Conservation (phyloP, 1,140 invertebrate species). For the Procambarus virginalis region DNA sequence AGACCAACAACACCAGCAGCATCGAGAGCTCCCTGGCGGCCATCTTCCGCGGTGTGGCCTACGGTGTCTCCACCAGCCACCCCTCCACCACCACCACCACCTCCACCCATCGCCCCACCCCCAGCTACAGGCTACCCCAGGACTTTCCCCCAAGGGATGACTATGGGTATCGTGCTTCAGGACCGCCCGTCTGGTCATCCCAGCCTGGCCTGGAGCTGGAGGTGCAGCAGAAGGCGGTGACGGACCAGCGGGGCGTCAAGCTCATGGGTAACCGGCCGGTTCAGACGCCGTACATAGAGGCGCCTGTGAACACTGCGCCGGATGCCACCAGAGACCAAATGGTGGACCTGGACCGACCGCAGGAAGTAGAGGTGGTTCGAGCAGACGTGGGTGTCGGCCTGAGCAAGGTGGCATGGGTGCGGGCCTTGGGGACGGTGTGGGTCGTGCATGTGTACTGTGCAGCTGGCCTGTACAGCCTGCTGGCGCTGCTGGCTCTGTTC, state of each 20-base stretch:
- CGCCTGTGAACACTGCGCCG: not conserved
- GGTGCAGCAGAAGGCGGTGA: constrained; percentile 40
- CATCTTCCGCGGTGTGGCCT: constrained; percentile 66
- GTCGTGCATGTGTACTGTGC: constrained; percentile 90
- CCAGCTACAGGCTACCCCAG: not conserved
- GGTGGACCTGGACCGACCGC: not conserved
- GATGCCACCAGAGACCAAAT: not conserved
- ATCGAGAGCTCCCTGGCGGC: constrained; percentile 67
- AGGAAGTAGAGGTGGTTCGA: constrained; percentile 27
- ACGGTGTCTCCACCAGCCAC: constrained; percentile 59
- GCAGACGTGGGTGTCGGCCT: constrained; percentile 49
- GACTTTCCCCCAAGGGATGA: constrained; percentile 27
- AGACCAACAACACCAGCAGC: constrained; percentile 37
- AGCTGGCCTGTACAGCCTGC: constrained; percentile 85
- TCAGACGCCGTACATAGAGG: constrained; percentile 50
- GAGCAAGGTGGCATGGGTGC: constrained; percentile 58
- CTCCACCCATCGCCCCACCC: not conserved
- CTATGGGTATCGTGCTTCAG: not conserved
- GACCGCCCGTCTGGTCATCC: not conserved
- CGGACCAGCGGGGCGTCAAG: constrained; percentile 33
- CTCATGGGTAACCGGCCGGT: constrained; percentile 16
- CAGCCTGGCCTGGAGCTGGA: not conserved
- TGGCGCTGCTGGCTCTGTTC: constrained; percentile 85
- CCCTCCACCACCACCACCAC: constrained; percentile 40
- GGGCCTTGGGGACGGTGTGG: constrained; percentile 83